Evolutionary conservation across 2,888 invertebrate genomes (phyloP).

Genomic region (Agelastica alni): DNA sequence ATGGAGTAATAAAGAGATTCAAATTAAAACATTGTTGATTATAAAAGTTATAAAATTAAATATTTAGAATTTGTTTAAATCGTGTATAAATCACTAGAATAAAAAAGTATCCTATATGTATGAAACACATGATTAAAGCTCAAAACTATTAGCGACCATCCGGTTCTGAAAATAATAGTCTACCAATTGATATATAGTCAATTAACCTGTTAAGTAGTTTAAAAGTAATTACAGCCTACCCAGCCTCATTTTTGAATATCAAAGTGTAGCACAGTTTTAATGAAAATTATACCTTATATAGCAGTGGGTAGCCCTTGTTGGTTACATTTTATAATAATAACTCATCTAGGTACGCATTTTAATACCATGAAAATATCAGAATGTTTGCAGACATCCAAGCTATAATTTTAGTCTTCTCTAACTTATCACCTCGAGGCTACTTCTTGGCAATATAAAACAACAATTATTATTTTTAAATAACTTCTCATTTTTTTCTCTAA

Average conservation of each 20-base stretch:
- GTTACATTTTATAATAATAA: constrained; percentile 25
- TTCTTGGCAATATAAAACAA: too few species aligned
- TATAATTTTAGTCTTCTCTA: constrained; percentile 11
- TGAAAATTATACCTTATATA: constrained; percentile 36
- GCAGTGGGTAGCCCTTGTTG: constrained; percentile 24
- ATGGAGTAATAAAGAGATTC: too few species aligned
- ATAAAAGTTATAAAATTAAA: too few species aligned
- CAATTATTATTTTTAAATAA: too few species aligned
- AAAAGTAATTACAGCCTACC: constrained; percentile 44
- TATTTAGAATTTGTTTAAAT: too few species aligned
- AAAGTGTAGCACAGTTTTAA: constrained; percentile 39
- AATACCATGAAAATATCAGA: constrained; percentile 21
- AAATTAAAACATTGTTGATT: too few species aligned
- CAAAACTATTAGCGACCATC: constrained; percentile 43
- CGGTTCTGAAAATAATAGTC: constrained; percentile 44
- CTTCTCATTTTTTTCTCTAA: too few species aligned
- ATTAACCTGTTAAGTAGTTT: constrained; percentile 45
- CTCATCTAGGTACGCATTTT: constrained; percentile 23
- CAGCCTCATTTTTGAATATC: constrained; percentile 39
- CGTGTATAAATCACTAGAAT: constrained; percentile 17
- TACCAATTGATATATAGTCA: constrained; percentile 44
- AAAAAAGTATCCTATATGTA: constrained; percentile 20
- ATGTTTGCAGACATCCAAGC: constrained; percentile 12
- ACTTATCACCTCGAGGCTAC: too few species aligned
- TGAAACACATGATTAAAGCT: constrained; percentile 36